These are phyloP conservation scores for Gymnothorax javanicus DNA, from an alignment of 2,797 vertebrate species.

Conservation along the genomic window DNA sequence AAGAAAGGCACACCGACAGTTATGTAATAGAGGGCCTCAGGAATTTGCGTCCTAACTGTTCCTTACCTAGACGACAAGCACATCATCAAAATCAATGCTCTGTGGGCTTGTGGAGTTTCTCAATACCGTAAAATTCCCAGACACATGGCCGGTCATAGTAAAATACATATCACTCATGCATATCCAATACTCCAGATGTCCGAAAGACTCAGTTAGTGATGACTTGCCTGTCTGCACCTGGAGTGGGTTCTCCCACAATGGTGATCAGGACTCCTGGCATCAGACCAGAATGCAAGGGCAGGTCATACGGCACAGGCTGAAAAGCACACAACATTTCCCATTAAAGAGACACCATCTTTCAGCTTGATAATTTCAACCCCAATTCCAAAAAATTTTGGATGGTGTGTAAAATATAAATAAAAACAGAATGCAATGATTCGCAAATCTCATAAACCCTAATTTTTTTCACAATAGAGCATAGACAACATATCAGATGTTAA, in stretches of 20 bases:
- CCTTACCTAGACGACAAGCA: background rate
- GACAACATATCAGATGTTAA: no score
- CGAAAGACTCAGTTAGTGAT: background rate
- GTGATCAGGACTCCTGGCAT: slow-evolving; percentile 82
- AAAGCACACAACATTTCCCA: slow-evolving; percentile 44
- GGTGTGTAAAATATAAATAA: no score
- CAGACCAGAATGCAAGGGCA: slow-evolving; percentile 80
- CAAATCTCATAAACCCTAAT: no score
- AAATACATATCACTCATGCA: background rate
- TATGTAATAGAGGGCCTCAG: background rate
- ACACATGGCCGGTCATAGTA: background rate
- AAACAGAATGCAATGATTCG: no score
- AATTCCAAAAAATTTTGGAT: no score
- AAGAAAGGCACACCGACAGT: background rate
- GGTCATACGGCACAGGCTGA: slow-evolving; percentile 82
- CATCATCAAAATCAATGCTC: background rate
- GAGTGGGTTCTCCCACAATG: slow-evolving; percentile 70
- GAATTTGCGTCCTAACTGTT: background rate
- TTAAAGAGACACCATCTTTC: background rate
- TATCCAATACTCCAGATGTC: background rate
- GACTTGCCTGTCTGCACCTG: slow-evolving; percentile 68
- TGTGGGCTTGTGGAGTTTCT: background rate
- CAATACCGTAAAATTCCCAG: background rate
- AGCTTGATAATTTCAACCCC: background rate
- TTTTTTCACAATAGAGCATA: no score